Percentiles rank a stretch among this genome's conserved stretches.
phyloP scores from a whole-genome alignment of 2,797 vertebrate genomes.

The Helicolenus hilgendorfi region DNA sequence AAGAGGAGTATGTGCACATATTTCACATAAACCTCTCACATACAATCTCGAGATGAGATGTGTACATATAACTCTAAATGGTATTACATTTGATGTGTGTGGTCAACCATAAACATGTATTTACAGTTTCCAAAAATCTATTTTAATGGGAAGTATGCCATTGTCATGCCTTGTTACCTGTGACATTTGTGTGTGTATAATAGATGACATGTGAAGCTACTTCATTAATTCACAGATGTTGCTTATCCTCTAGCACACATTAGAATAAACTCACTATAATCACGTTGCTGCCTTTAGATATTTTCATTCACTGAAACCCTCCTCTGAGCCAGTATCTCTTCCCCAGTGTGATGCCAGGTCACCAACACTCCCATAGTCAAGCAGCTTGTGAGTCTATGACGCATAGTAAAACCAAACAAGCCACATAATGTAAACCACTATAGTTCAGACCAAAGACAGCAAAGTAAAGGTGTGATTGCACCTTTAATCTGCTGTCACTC shows the following conservation, averaged over 20 bases:
- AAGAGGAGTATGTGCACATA: no score
- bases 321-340: not conserved
- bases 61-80: not conserved
- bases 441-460: not conserved
- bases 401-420: not conserved
- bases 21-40: no score
- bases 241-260: not conserved
- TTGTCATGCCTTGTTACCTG: not conserved
- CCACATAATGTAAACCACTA: not conserved
- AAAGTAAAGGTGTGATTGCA: not conserved
- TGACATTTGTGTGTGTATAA: not conserved
- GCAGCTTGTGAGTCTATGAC: not conserved
- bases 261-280: not conserved
- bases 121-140: not conserved
- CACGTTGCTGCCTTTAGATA: fast-evolving
- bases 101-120: not conserved
- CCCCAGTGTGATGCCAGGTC: no score
- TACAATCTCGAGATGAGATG: not conserved
- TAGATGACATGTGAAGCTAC: no score
- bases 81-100: fast-evolving
- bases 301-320: not conserved
- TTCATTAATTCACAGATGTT: no score
- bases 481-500: not conserved
- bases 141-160: not conserved
- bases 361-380: not conserved